Evolutionary conservation across 2,888 invertebrate species (phyloP).

Genomic region (Elmis aenea): DNA sequence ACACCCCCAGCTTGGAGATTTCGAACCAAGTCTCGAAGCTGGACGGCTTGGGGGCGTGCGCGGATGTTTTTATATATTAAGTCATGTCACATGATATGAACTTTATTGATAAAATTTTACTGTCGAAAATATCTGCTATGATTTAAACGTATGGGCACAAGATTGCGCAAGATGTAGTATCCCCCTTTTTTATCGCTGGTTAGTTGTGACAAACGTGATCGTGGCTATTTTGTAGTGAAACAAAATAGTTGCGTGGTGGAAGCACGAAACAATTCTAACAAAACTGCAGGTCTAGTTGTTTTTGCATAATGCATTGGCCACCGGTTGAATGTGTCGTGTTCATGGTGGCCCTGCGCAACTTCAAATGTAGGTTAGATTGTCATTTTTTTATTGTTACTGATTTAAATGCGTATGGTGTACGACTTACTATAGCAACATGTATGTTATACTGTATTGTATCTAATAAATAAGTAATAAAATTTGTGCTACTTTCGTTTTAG

Average conservation of each 20-base stretch:
- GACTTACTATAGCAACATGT: slow-evolving; percentile 43
- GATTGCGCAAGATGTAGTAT: slow-evolving; percentile 21
- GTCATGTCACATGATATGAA: slow-evolving; percentile 33
- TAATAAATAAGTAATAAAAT: slow-evolving; percentile 39
- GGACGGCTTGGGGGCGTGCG: slow-evolving; percentile 26
- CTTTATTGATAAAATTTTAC: slow-evolving; percentile 28
- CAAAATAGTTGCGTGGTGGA: slow-evolving; percentile 15
- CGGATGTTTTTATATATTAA: slow-evolving; percentile 37
- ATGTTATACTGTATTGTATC: slow-evolving; percentile 47
- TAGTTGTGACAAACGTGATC: slow-evolving; percentile 11
- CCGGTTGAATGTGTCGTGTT: slow-evolving; percentile 19
- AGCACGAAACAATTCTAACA: slow-evolving; percentile 18
- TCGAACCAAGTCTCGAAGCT: slow-evolving; percentile 20
- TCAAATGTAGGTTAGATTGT: slow-evolving; percentile 42
- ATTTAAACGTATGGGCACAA: slow-evolving; percentile 24
- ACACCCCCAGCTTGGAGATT: slow-evolving; percentile 25
- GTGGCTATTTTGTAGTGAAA: slow-evolving; percentile 13
- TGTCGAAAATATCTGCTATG: slow-evolving; percentile 20
- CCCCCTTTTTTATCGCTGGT: slow-evolving; percentile 13
- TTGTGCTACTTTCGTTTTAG: not conserved
- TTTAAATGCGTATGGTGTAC: slow-evolving; percentile 43
- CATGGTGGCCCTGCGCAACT: slow-evolving; percentile 19
- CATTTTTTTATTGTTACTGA: slow-evolving; percentile 31
- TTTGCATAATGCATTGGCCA: slow-evolving; percentile 17
- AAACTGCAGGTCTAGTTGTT: slow-evolving; percentile 12